Percentiles rank a stretch among this genome's conserved stretches.
phyloP scores from a whole-genome alignment of 2,113 vertebrate species.

The Barbus barbus region DNA sequence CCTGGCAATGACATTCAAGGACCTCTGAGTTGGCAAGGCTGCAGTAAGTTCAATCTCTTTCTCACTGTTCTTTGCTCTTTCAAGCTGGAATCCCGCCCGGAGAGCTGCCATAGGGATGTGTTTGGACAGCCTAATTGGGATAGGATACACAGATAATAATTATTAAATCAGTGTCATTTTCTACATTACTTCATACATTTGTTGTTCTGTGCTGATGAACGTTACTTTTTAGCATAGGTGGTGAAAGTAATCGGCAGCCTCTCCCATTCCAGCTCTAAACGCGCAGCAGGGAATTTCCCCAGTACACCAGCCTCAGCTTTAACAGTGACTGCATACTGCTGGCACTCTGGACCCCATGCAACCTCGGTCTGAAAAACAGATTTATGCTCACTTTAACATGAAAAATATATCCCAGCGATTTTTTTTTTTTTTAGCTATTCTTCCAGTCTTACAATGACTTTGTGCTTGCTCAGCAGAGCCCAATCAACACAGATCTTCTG shows the following conservation, averaged over 20 bases:
- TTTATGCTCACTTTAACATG: too few relatives aligned
- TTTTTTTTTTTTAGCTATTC: too few relatives aligned
- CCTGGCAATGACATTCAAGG: conserved; percentile 75
- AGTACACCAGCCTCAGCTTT: conserved; percentile 67
- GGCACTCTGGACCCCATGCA: conserved; percentile 74
- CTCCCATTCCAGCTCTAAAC: conserved; percentile 74
- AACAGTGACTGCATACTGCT: conserved; percentile 66
- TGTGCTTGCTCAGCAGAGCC: conserved; percentile 72
- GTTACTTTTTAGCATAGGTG: conserved; percentile 70
- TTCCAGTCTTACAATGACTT: conserved; percentile 74
- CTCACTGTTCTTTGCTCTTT: conserved; percentile 64
- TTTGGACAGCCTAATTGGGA: conserved; percentile 66
- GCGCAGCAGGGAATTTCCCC: conserved; percentile 63
- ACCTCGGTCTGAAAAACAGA: conserved; percentile 65
- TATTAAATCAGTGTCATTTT: neutral
- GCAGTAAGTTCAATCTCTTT: conserved; percentile 72
- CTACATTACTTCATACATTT: neutral
- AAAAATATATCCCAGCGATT: too few relatives aligned
- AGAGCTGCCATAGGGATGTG: conserved; percentile 59
- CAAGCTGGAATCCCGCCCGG: conserved; percentile 61
- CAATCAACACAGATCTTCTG: conserved; percentile 80
- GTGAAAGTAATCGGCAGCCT: conserved; percentile 66
- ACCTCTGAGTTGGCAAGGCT: conserved; percentile 71
- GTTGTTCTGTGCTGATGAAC: neutral
- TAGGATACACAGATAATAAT: neutral